phyloP scores from a whole-genome alignment of 2,888 invertebrate species.

The Xestia rhomboidea region DNA sequence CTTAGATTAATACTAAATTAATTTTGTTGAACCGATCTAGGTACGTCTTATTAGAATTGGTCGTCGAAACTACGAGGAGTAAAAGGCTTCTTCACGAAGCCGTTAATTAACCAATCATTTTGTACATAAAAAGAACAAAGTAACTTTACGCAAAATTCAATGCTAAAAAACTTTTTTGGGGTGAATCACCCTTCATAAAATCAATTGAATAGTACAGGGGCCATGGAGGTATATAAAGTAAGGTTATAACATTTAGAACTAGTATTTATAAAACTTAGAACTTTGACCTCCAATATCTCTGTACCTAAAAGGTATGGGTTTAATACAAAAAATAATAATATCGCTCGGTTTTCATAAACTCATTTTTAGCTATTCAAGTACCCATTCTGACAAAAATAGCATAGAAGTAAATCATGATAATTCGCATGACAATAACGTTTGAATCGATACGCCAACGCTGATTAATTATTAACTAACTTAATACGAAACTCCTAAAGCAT shows the following conservation, averaged over 20 bases:
- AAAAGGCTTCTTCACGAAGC: not conserved
- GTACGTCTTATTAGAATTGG: not conserved
- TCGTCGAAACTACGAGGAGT: not conserved
- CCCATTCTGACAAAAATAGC: not conserved
- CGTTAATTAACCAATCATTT: not conserved
- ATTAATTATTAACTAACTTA: not conserved
- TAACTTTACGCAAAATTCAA: not conserved
- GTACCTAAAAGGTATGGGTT: not conserved
- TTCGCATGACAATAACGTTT: not conserved
- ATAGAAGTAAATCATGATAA: not conserved
- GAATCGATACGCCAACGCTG: not conserved
- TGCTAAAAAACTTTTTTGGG: too few species aligned
- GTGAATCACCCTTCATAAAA: too few species aligned
- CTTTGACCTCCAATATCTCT: too few species aligned
- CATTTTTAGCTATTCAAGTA: not conserved
- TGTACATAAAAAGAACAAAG: not conserved
- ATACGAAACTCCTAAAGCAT: not conserved
- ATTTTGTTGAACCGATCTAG: not conserved
- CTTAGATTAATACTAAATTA: constrained; percentile 1
- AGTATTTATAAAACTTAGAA: too few species aligned
- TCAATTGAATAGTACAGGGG: too few species aligned
- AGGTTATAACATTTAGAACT: too few species aligned
- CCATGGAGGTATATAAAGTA: too few species aligned
- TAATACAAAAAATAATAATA: too few species aligned
- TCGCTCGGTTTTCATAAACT: too few species aligned